Evolutionary conservation across 2,113 vertebrate genomes (phyloP), one percentile per base, ranked within the genome.

Genomic region (Dolichallabes microphthalmus): DNA sequence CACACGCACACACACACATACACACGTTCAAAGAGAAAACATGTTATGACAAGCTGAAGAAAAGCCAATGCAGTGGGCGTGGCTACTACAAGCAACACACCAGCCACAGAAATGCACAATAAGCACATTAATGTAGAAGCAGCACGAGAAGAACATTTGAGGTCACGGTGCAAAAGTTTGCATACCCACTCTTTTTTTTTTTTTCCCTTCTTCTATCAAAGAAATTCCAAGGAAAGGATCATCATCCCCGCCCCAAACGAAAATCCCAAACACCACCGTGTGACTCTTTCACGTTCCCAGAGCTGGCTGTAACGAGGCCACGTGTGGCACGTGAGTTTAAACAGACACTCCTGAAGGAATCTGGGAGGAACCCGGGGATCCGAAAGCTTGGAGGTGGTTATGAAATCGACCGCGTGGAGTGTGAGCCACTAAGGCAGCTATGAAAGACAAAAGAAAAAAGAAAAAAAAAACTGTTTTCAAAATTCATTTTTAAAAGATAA

Each of bases 1-100:
- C 30, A 63, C 30, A 57, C 45, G 55, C 90, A 87, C 90, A 86
- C 86, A 90, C 13, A 88, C 58, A 86, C 71, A 60, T 19, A 52
- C 45, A 86, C 71, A 84, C 25, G 60, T 53, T n/a, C 52, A 27
- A n/a, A 50, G 9, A 57, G 8, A 11, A 15, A 30, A 2, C 15
- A 27, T 63, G 61, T 53, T 45, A 66, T 32, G n/a, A 55, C 66
- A 69, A 87, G 90, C 20, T 25, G 27, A 82, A 55, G n/a, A 32
- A 69, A 75, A 82, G 8, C 68, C 20, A 32, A 32, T 15, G 19
- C 30, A 35, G 66, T 71, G 32, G 68, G 32, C 19, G 68, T 39
- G 68, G 19, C 68, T 71, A 71, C 68, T 39, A 45, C 4, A 11
- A 50, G 69, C 10, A 35, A 39, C 68, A 68, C 13, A 8, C 64